Evolutionary conservation across 2,113 vertebrate genomes (phyloP).

Genomic region (Myocastor coypus): DNA sequence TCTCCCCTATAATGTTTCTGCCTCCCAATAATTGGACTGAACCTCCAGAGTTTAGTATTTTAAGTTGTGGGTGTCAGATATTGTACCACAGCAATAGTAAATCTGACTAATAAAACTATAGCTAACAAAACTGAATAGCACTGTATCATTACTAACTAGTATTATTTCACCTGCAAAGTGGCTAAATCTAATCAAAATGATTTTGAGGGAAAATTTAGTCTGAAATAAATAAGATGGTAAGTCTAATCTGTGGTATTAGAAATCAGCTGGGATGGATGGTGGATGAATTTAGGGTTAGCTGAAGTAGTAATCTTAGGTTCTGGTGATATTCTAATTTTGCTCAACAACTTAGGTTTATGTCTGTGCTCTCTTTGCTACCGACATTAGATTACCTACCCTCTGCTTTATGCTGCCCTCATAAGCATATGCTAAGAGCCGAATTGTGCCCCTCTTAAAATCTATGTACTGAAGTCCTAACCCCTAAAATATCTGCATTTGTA

Average conservation of each 20-base stretch:
- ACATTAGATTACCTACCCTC: background rate
- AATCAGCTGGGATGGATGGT: background rate
- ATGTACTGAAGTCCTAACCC: background rate
- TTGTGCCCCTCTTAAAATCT: too few species aligned
- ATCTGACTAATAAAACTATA: background rate
- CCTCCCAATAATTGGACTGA: background rate
- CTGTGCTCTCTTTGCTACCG: background rate
- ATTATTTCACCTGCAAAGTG: background rate
- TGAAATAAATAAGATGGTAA: background rate
- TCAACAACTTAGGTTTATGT: background rate
- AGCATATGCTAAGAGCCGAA: background rate
- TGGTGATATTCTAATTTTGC: background rate
- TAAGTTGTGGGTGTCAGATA: background rate
- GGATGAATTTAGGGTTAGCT: background rate
- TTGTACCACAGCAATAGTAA: background rate
- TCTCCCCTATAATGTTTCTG: background rate
- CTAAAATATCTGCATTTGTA: background rate
- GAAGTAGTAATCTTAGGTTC: background rate
- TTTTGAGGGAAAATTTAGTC: background rate
- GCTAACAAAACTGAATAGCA: background rate
- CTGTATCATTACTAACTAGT: background rate
- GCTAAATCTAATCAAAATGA: background rate
- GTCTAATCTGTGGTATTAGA: background rate
- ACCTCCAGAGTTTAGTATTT: background rate
- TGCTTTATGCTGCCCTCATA: background rate